Evolutionary conservation across 2,113 vertebrate species (phyloP).

Genomic region (Ophthalmotilapia sp.): DNA sequence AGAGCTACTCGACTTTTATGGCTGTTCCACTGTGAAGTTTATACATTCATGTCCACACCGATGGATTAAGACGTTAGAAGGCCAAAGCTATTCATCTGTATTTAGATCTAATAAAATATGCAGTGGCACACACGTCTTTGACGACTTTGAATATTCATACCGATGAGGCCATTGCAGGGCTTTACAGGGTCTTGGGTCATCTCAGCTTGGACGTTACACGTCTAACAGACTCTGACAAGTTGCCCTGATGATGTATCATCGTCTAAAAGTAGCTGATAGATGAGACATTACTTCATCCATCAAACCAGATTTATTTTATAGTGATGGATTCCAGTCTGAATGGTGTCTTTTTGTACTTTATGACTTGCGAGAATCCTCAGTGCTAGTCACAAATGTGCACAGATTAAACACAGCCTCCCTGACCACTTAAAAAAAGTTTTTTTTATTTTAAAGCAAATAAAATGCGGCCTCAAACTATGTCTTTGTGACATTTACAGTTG

Average conservation of each 20-base stretch:
- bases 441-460: neutral
- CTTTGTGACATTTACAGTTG: neutral
- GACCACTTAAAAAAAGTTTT: neutral
- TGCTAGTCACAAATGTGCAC: neutral
- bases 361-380: neutral
- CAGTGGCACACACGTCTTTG: neutral
- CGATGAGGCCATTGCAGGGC: neutral
- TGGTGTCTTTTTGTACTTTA: neutral
- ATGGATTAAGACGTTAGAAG: conserved; percentile 3
- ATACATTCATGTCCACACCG: conserved; percentile 21
- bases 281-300: conserved; percentile 37
- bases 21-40: conserved; percentile 27
- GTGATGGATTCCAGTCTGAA: neutral
- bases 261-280: conserved; percentile 13
- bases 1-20: conserved; percentile 34
- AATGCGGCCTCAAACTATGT: neutral
- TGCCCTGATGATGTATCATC: conserved; percentile 4
- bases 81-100: neutral
- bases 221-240: neutral
- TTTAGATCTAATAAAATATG: conserved; percentile 4
- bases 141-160: neutral
- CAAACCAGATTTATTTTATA: conserved; percentile 2
- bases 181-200: neutral
- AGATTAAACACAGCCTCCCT: neutral
- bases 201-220: neutral